These are phyloP conservation scores for Phenganax subtilis DNA, from an alignment of 92 coral and sea anemone genomes.

Conservation along the genomic window DNA sequence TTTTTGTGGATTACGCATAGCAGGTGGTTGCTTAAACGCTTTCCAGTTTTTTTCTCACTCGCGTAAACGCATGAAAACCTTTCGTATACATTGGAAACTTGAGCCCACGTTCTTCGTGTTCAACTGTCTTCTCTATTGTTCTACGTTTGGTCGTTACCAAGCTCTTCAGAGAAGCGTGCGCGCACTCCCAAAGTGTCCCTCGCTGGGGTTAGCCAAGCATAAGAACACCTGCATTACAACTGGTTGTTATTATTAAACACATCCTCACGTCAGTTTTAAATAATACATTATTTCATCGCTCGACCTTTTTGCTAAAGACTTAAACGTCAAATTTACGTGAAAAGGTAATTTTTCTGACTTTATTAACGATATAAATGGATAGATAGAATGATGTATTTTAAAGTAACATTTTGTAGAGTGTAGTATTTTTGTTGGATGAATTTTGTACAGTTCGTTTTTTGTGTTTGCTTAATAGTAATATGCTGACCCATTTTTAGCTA, in stretches of 20 bases:
- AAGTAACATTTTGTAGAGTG: too few relatives aligned
- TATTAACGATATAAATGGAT: too few relatives aligned
- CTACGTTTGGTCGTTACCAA: too few relatives aligned
- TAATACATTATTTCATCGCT: conserved; percentile 24
- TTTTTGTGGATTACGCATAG: conserved; percentile 20
- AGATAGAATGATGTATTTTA: too few relatives aligned
- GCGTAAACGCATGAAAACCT: conserved; percentile 18
- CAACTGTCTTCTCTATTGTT: too few relatives aligned
- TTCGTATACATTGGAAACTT: conserved; percentile 9
- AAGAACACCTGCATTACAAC: conserved; percentile 16
- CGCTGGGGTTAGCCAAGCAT: conserved; percentile 16
- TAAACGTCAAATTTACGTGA: neutral
- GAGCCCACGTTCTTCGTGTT: too few relatives aligned
- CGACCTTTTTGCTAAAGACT: conserved; percentile 9
- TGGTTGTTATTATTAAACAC: conserved; percentile 32
- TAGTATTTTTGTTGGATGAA: too few relatives aligned
- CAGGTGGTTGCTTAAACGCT: conserved; percentile 34
- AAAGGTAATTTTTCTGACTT: conserved; percentile 18
- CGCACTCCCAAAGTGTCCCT: neutral
- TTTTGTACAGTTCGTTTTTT: too few relatives aligned
- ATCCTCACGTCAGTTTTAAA: conserved; percentile 17
- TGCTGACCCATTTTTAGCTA: too few relatives aligned
- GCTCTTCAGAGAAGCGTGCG: too few relatives aligned
- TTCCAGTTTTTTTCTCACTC: conserved; percentile 8
- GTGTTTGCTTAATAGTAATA: too few relatives aligned